Percentiles rank a stretch among this genome's conserved stretches.
These are phyloP conservation scores for Hoplodrina ambigua DNA, from an alignment of 2,888 invertebrate species.

Conservation along the genomic window DNA sequence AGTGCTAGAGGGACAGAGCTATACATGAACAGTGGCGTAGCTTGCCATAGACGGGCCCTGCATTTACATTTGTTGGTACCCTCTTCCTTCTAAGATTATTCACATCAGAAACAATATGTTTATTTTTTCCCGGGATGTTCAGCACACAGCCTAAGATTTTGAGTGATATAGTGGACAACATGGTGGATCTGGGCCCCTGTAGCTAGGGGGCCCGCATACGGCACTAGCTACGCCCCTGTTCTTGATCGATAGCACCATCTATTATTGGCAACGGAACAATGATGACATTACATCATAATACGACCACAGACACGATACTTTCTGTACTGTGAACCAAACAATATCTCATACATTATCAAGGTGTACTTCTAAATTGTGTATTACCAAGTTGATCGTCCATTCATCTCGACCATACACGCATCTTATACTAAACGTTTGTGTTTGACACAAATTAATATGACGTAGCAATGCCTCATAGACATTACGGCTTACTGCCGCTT, in stretches of 20 bases:
- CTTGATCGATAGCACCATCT: background rate
- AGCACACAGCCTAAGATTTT: too few relatives aligned
- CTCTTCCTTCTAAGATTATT: too few relatives aligned
- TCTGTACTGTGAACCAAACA: conserved; percentile 25
- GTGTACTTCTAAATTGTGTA: conserved; percentile 48
- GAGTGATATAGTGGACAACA: too few relatives aligned
- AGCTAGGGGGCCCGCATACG: too few relatives aligned
- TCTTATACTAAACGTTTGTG: conserved; percentile 65
- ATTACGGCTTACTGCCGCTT: conserved; percentile 52
- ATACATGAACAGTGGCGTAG: background rate
- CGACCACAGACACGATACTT: background rate
- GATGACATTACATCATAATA: background rate
- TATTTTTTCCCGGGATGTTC: too few relatives aligned
- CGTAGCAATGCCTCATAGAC: conserved; percentile 67
- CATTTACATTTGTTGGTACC: too few relatives aligned
- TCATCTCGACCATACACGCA: conserved; percentile 52
- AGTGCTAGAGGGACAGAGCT: background rate
- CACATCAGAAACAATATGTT: too few relatives aligned
- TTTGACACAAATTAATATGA: conserved; percentile 75
- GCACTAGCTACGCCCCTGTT: too few relatives aligned
- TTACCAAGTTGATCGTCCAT: conserved; percentile 36
- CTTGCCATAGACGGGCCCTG: too few relatives aligned
- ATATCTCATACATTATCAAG: conserved; percentile 25
- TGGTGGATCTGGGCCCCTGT: too few relatives aligned
- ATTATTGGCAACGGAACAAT: background rate